These are phyloP conservation scores for Sycobia sp. DNA, from an alignment of 1,140 invertebrate species.

Conservation along the genomic window DNA sequence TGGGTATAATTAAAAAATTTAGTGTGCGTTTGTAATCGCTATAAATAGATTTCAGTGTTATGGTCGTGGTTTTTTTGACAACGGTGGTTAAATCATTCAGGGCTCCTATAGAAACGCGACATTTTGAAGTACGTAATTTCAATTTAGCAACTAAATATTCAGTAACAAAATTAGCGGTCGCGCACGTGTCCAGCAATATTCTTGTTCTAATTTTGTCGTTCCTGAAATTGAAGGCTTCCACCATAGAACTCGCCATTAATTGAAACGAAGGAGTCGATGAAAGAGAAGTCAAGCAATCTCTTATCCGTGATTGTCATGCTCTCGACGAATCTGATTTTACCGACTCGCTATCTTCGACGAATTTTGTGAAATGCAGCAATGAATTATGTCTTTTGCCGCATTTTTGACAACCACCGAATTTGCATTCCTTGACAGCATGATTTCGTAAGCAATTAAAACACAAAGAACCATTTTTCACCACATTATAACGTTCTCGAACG, in stretches of 20 bases:
- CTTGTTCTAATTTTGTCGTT: not conserved
- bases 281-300: not conserved
- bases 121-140: not conserved
- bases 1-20: slow-evolving; percentile 25
- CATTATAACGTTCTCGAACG: no score
- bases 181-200: slow-evolving; percentile 9
- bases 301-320: not conserved
- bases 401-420: not conserved
- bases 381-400: no score
- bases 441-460: slow-evolving; percentile 17
- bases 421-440: slow-evolving; percentile 6
- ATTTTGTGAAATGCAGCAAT: not conserved
- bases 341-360: not conserved
- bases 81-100: not conserved
- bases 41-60: not conserved
- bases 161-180: slow-evolving; percentile 15
- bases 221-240: not conserved
- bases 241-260: slow-evolving; percentile 16
- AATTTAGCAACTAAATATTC: not conserved
- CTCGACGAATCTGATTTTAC: not conserved
- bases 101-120: slow-evolving; percentile 5
- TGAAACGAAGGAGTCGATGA: not conserved
- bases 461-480: slow-evolving; percentile 1
- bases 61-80: not conserved
- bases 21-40: not conserved